Evolutionary conservation across 1,140 invertebrate genomes (phyloP), one percentile per base, ranked within the genome.

Genomic region (Coboldia fuscipes): DNA sequence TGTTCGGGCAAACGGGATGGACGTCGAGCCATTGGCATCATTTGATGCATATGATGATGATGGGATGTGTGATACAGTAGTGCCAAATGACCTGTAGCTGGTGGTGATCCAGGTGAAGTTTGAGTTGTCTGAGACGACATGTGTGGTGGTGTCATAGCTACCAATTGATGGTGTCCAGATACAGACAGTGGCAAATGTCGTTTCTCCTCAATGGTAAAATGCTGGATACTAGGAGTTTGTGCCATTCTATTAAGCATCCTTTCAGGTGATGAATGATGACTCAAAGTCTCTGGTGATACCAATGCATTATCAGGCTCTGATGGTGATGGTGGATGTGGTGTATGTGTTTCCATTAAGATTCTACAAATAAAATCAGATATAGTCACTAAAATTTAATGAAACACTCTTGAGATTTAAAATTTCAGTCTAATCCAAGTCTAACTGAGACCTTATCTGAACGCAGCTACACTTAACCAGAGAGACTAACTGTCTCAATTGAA

Each of bases 231-330:
- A 18, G 51, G 49, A 20, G 43, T 39, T 15, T 38, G 34, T 14
- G 39, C 39, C 0, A 48, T 45, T 3, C 43, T 43, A 14, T 45
- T 43, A 0, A 45, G 35, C 10, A 37, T 40, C 10, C 54, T 48
- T 4, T 52, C 47, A n/a, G 58, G 58, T 12, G 48, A 51, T 33
- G 68, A 70, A 45, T 63, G 61, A 49, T 63, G 58, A 45, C 71
- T 66, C 34, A 74, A 61, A 27, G 73, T 75, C 58, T 71, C 70
- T 22, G 75, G 74, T 21, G 72, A 76, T 37, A 77, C 74, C 39
- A 79, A 64, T n/a, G 74, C 66, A 18, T 72, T 70, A 35, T 63
- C 67, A 10, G 70, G 65, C 10, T 69, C 72, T 6, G 73, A 70
- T 10, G 77, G 74, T 26, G 74, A 76, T 19, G 75, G 72, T 32